These are phyloP conservation scores for Echeneis naucrates DNA, from an alignment of 2,797 vertebrate genomes.

Conservation along the genomic window DNA sequence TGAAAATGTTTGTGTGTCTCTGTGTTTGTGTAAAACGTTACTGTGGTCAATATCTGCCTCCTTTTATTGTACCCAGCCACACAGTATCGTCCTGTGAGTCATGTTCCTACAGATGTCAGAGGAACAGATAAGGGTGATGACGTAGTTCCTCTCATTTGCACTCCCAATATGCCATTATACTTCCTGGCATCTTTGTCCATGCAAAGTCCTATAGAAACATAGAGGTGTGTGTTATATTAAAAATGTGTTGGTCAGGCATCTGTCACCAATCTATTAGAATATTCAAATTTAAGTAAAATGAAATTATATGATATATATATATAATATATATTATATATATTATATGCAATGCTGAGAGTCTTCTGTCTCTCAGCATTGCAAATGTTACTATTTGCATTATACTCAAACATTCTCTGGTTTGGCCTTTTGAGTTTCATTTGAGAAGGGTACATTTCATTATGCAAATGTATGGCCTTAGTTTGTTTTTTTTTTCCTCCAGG, in stretches of 20 bases:
- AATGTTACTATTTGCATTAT: conserved; percentile 53
- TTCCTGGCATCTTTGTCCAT: conserved; percentile 27
- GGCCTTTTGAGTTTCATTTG: background rate
- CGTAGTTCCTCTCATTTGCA: background rate
- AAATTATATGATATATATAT: no score
- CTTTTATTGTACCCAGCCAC: background rate
- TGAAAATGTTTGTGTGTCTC: background rate
- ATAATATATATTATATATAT: no score
- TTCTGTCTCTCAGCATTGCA: conserved; percentile 26
- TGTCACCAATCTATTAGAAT: conserved; percentile 4
- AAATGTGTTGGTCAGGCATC: background rate
- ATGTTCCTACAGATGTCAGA: background rate
- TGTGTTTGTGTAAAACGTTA: background rate
- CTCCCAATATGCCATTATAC: background rate
- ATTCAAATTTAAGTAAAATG: conserved; percentile 49
- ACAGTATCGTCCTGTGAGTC: background rate
- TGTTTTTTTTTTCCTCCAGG: background rate
- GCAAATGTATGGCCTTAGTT: background rate
- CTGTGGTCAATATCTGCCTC: conserved; percentile 19
- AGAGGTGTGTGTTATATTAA: background rate
- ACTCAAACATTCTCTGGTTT: conserved; percentile 3
- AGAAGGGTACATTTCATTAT: background rate
- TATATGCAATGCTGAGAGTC: no score
- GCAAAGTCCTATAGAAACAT: conserved; percentile 33
- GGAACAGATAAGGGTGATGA: background rate